Evolutionary conservation across 2,888 invertebrate species (phyloP), one percentile per base, ranked within the genome.

Genomic region (Diaperis boleti): DNA sequence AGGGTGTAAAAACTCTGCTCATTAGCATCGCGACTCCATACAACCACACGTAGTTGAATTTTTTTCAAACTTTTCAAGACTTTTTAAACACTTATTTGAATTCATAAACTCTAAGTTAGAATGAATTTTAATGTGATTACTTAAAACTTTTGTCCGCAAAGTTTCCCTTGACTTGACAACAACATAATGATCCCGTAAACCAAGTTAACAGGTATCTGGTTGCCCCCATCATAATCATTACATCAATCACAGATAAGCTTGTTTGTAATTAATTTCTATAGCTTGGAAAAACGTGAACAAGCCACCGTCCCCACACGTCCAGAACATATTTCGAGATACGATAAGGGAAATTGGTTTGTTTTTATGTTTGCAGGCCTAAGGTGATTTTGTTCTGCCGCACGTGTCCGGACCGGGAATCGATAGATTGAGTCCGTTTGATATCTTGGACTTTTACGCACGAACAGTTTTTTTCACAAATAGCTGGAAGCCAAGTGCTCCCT

Each of bases 351-450:
- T 70, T 67, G 70, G 71, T 71, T 71, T 69, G 69, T 71, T 72
- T 71, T 68, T 66, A 66, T 72, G 72, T 74, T 72, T 71, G 68
- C 68, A 67, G 62, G 67, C 68, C 70, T 62, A 66, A 67, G 68
- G 72, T 69, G 68, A 71, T 71, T 71, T 69, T 69, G 66, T n/a
- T n/a, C n/a, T 65, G 61, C 63, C 63, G 67, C 69, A 69, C 71
- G 71, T 72, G 69, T 66, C 67, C 44, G 67, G 71, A 71, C 69
- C 67, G 69, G 68, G 71, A 71, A 72, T 72, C 70, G 64, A 72
- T 72, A 70, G 68, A 69, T 71, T 63, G 67, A 62, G 68, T 67
- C 69, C 67, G 68, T 70, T 70, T 69, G 68, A 67, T 69, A 67
- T 68, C 66, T 67, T 61, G 68, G 64, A 69, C 66, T 66, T 63